Percentiles rank a stretch among this genome's conserved stretches.
These are phyloP conservation scores for Oreochromis tanganicae DNA, from an alignment of 2,113 vertebrate species.

Conservation along the genomic window DNA sequence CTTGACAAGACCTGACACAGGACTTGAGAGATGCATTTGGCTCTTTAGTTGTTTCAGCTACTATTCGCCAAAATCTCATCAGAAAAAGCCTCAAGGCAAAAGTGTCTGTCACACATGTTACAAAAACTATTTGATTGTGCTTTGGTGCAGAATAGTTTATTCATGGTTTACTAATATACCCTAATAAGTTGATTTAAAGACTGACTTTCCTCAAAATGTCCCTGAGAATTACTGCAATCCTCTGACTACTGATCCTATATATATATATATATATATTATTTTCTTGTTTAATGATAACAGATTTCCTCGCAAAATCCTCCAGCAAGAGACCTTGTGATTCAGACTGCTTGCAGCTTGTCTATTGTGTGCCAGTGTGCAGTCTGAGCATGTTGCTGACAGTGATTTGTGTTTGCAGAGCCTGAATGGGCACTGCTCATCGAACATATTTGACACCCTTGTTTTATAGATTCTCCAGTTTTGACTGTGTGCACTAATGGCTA, in stretches of 20 bases:
- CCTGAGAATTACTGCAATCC: background rate
- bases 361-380: background rate
- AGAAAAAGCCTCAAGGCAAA: background rate
- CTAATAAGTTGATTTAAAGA: background rate
- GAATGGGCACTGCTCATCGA: background rate
- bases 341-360: background rate
- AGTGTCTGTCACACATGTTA: background rate
- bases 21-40: background rate
- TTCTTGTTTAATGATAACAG: background rate
- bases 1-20: background rate
- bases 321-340: background rate
- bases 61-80: background rate
- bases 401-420: background rate
- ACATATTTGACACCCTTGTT: background rate
- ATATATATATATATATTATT: background rate
- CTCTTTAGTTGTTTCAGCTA: background rate
- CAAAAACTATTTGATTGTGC: background rate
- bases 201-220: background rate
- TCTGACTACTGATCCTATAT: background rate
- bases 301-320: background rate
- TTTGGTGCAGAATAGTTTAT: background rate
- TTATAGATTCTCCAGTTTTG: slow-evolving; percentile 41
- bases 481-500: slow-evolving; percentile 32
- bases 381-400: background rate
- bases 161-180: background rate